Evolutionary conservation across 2,797 vertebrate genomes (phyloP).

Genomic region (Propithecus perrieri): DNA sequence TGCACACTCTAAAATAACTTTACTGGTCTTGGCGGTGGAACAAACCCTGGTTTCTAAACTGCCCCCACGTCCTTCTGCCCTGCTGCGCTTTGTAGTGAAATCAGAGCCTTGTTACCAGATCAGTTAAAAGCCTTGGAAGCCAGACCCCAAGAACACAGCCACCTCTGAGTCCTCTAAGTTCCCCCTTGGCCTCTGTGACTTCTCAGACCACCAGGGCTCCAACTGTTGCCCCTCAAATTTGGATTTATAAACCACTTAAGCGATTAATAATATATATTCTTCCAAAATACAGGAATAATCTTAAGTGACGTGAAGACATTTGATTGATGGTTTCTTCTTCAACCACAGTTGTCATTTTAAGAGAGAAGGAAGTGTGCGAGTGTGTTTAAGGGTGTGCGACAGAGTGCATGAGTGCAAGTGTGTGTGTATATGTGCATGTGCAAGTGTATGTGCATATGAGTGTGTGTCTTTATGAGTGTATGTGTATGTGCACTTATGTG

Average conservation of each 20-base stretch:
- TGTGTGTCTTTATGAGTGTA: background rate
- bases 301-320: background rate
- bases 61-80: fast-evolving
- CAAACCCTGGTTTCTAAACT: background rate
- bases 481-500: background rate
- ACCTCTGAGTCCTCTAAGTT: background rate
- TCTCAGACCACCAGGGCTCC: background rate
- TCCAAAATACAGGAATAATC: background rate
- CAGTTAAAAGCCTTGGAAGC: background rate
- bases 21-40: fast-evolving
- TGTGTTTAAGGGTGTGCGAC: background rate
- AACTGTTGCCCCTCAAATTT: background rate
- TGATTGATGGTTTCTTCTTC: background rate
- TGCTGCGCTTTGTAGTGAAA: background rate
- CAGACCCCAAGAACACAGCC: no score
- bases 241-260: background rate
- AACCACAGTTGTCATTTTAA: background rate
- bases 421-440: no score
- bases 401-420: background rate
- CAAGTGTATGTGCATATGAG: fast-evolving
- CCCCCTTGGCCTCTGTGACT: background rate
- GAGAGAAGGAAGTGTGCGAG: background rate
- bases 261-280: background rate
- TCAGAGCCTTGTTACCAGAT: background rate
- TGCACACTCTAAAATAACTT: fast-evolving